Evolutionary conservation across 2,888 invertebrate genomes (phyloP).

Genomic region (Amphipyra tragopoginis): DNA sequence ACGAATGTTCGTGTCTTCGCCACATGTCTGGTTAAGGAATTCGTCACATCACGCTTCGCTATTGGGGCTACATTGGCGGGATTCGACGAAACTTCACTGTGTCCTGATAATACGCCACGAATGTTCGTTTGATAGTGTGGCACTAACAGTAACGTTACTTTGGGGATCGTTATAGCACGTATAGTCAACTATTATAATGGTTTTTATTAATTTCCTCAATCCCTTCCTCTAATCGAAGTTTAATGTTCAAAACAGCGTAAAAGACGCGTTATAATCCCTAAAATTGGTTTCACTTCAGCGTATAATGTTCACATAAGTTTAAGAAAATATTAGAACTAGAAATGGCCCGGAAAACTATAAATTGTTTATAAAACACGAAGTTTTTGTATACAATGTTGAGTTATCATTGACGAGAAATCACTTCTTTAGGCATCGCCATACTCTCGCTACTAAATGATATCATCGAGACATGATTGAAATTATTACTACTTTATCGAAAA

Average conservation of each 20-base stretch:
- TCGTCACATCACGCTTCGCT: no score
- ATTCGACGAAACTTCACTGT: no score
- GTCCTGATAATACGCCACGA: no score
- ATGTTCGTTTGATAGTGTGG: no score
- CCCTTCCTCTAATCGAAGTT: neutral
- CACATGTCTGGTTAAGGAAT: no score
- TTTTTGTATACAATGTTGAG: neutral
- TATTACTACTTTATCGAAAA: conserved; percentile 2
- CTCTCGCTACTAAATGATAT: neutral
- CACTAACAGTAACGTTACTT: no score
- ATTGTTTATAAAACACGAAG: conserved; percentile 5
- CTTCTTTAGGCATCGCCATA: neutral
- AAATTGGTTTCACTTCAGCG: conserved; percentile 15
- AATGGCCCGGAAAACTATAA: conserved; percentile 30
- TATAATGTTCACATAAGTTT: conserved; percentile 18
- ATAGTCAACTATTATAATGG: no score
- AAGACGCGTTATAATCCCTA: conserved; percentile 1
- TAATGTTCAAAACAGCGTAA: no score
- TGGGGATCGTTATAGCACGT: no score
- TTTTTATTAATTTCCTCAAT: neutral
- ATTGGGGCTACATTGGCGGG: no score
- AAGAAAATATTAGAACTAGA: conserved; percentile 36
- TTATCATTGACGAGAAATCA: neutral
- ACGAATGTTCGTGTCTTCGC: no score
- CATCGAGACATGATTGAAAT: conserved; percentile 10